phyloP scores from a whole-genome alignment of 2,113 vertebrate genomes.

The Equus przewalskii region DNA sequence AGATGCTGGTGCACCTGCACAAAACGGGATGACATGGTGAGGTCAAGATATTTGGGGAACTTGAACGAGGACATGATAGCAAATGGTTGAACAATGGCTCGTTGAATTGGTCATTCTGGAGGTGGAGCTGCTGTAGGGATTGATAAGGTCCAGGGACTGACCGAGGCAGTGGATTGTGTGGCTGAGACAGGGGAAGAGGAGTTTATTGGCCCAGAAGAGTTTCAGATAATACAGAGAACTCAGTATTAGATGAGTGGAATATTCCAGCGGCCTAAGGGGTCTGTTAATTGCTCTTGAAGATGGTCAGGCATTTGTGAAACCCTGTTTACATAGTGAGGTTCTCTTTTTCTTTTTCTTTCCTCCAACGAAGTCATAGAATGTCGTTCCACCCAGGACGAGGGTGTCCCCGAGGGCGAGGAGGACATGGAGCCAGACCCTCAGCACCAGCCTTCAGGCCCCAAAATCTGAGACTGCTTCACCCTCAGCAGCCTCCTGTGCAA shows the following conservation, averaged over 20 bases:
- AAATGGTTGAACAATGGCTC: not conserved
- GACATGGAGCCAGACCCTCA: slow-evolving; percentile 89
- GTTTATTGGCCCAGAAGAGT: not conserved
- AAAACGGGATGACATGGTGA: not conserved
- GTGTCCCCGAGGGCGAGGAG: slow-evolving; percentile 90
- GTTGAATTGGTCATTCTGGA: not conserved
- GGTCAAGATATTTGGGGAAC: not conserved
- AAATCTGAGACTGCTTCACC: slow-evolving; percentile 91
- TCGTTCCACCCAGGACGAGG: slow-evolving; percentile 95
- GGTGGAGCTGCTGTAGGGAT: not conserved
- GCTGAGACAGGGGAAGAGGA: not conserved
- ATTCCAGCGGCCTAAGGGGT: not conserved
- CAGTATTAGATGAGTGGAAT: not conserved
- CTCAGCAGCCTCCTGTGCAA: slow-evolving; percentile 90
- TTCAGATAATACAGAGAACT: not conserved
- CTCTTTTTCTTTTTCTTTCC: slow-evolving; percentile 34
- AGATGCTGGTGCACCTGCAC: not conserved
- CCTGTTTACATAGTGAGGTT: not conserved
- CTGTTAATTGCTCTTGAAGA: not conserved
- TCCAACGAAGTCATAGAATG: slow-evolving; percentile 89
- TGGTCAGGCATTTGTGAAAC: not conserved
- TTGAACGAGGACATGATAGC: not conserved
- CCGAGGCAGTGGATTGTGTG: not conserved
- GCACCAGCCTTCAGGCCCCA: slow-evolving; percentile 91
- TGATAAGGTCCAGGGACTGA: not conserved